Evolutionary conservation across 2,113 vertebrate species (phyloP).

Genomic region (Paralichthys olivaceus): DNA sequence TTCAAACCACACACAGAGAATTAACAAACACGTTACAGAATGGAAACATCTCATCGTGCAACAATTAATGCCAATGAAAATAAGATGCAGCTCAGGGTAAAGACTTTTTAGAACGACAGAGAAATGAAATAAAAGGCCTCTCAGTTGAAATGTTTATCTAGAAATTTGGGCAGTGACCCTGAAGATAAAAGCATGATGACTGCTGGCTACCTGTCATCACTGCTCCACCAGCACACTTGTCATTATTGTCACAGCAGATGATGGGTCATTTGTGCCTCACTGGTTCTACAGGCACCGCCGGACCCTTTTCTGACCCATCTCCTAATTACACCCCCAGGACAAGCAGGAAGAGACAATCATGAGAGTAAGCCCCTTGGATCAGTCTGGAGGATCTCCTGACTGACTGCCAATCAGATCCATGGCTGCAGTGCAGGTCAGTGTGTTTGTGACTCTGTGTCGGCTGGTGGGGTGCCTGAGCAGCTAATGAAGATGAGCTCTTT

Average conservation of each 20-base stretch:
- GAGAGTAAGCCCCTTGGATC: conserved; percentile 24
- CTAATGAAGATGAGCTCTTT: conserved; percentile 73
- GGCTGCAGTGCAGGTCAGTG: conserved; percentile 34
- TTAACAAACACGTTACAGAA: conserved; percentile 15
- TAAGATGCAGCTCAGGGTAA: background rate
- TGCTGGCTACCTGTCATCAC: conserved; percentile 60
- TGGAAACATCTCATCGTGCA: conserved; percentile 18
- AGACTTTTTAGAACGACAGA: background rate
- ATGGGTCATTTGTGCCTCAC: conserved; percentile 74
- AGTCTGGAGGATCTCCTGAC: conserved; percentile 45
- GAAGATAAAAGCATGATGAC: conserved; percentile 49
- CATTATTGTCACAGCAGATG: conserved; percentile 69
- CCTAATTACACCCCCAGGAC: conserved; percentile 81
- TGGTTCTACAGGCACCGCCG: conserved; percentile 62
- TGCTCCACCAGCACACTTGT: conserved; percentile 45
- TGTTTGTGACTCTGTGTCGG: conserved; percentile 30
- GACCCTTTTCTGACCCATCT: conserved; percentile 65
- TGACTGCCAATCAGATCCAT: conserved; percentile 48
- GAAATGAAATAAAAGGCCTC: background rate
- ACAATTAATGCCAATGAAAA: conserved; percentile 33
- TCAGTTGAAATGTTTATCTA: background rate
- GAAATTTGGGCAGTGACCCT: conserved; percentile 12
- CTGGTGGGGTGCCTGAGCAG: conserved; percentile 18
- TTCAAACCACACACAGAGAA: conserved; percentile 34
- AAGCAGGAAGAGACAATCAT: conserved; percentile 38